Conservation (phyloP, 2,113 vertebrate genomes). For the Lontra canadensis region DNA sequence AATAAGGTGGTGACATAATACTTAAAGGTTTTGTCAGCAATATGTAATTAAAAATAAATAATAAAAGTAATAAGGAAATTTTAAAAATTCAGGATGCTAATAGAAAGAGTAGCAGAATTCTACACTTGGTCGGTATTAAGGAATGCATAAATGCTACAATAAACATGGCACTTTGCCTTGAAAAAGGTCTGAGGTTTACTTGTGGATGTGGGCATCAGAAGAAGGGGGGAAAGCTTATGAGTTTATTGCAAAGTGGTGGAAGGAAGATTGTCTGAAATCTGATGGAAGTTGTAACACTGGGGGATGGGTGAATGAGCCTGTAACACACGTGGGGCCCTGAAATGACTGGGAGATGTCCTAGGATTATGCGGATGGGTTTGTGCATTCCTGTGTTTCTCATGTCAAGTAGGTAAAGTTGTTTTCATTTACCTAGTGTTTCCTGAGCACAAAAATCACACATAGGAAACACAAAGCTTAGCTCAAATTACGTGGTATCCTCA, state of each 20-base stretch:
- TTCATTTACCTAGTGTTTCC: not conserved
- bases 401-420: not conserved
- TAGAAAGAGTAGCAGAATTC: not conserved
- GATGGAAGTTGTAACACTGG: not conserved
- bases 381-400: not conserved
- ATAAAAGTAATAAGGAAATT: not conserved
- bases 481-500: not conserved
- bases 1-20: not conserved
- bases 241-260: not conserved
- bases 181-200: not conserved
- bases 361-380: rapidly evolving
- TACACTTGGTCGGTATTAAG: not conserved
- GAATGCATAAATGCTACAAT: not conserved
- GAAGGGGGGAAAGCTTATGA: not conserved
- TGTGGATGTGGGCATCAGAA: not conserved
- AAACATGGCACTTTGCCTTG: not conserved
- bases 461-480: not conserved
- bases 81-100: not conserved
- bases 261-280: not conserved
- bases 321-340: too few species aligned
- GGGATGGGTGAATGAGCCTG: not conserved
- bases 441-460: not conserved
- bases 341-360: rapidly evolving
- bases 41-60: too few species aligned
- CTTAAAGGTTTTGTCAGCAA: not conserved